A percentile compares a stretch with the other conserved stretches of the same genome.
These are phyloP conservation scores for Terrapene triunguis DNA, from an alignment of 2,113 vertebrate species.

Conservation along the genomic window DNA sequence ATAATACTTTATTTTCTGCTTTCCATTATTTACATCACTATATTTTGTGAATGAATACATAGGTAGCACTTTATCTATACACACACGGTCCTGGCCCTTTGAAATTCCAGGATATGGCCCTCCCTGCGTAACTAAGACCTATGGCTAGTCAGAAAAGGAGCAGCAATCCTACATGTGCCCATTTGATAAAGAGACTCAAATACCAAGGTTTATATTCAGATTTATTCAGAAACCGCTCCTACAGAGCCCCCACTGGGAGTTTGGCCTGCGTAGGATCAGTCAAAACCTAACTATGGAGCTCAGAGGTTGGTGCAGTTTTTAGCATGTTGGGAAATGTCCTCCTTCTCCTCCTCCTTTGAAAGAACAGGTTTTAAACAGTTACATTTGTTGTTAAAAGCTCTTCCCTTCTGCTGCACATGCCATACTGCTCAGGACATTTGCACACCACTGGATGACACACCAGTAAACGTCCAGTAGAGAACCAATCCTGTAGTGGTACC, in stretches of 20 bases:
- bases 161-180: fast-evolving
- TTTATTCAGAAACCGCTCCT: neutral
- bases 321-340: neutral
- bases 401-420: neutral
- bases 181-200: neutral
- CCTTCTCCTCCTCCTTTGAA: neutral
- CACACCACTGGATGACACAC: neutral
- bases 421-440: no score
- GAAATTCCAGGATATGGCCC: neutral
- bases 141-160: fast-evolving
- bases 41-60: fast-evolving
- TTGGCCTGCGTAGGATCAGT: no score
- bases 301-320: no score
- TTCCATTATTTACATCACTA: fast-evolving
- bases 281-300: no score
- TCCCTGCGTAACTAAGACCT: neutral
- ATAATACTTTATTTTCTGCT: neutral
- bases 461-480: neutral
- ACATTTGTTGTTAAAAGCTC: neutral
- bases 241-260: no score
- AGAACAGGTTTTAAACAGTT: neutral
- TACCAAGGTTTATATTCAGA: neutral
- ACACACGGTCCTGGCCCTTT: neutral
- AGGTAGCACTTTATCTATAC: no score
- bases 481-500: neutral